Percentiles rank a stretch among this genome's conserved stretches.
Evolutionary conservation across 2,113 vertebrate species (phyloP).

Genomic region (Taxidea taxus): DNA sequence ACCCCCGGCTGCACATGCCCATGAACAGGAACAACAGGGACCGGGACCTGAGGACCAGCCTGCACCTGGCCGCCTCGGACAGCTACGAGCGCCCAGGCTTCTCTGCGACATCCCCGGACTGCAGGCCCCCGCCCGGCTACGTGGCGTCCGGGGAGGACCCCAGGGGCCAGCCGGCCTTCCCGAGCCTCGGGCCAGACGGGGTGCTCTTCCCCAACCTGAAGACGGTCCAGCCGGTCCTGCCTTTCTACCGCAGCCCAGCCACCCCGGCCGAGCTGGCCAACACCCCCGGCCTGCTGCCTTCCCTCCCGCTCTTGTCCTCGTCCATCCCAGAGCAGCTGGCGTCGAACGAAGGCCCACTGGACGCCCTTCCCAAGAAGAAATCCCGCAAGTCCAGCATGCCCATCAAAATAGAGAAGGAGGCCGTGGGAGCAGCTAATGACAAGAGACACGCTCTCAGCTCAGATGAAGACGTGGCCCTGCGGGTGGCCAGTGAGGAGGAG

Average conservation of each 20-base stretch:
- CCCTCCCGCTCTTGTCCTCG: constrained; percentile 92
- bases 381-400: constrained; percentile 99
- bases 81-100: constrained; percentile 85
- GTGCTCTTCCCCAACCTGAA: constrained; percentile 96
- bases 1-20: constrained; percentile 97
- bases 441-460: constrained; percentile 84
- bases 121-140: constrained; percentile 86
- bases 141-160: constrained; percentile 86
- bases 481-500: constrained; percentile 81
- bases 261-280: constrained; percentile 95
- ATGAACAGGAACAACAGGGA: constrained; percentile 98
- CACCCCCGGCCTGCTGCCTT: constrained; percentile 93
- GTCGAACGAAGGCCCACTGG: constrained; percentile 82
- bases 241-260: constrained; percentile 95
- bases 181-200: constrained; percentile 88
- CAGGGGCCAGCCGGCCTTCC: constrained; percentile 84
- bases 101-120: constrained; percentile 79
- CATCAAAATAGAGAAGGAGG: constrained; percentile 97
- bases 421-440: constrained; percentile 81
- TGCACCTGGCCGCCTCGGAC: constrained; percentile 83
- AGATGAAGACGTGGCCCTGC: constrained; percentile 86
- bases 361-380: constrained; percentile 95
- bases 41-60: constrained; percentile 90
- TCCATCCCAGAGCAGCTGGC: constrained; percentile 88
- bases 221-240: constrained; percentile 96